Evolutionary conservation across 2,888 invertebrate species (phyloP), one percentile per base, ranked within the genome.

Genomic region (Holacanthella duospinosa): DNA sequence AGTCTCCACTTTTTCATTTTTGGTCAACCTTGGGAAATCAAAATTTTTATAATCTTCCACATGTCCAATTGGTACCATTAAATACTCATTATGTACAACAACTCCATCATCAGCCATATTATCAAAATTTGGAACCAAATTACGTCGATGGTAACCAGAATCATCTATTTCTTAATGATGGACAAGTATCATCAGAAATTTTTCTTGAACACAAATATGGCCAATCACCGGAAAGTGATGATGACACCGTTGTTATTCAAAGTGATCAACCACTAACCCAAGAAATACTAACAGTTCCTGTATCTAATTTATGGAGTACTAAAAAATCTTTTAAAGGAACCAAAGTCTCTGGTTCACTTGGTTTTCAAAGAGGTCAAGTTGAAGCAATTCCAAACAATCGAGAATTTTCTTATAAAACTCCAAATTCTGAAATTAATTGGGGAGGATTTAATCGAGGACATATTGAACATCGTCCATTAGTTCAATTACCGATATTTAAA

Each of bases 291-390:
- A 9, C 48, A 4, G n/a, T 21, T 21, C 6, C 6, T 9, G 48
- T 48, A 9, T 48, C 48, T n/a, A 48, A 21, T 4, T 21, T 48
- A 9, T 48, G 48, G 48, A 4, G 4, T 4, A 48, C 48, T 9
- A 48, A 9, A 21, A 48, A 48, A 4, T 36, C 36, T 12, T 36
- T 36, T 16, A 36, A 16, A 36, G 36, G 16, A n/a, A n/a, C n/a
- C n/a, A 36, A 36, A 36, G 36, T 36, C 16, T 6, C 36, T 6
- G 16, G 36, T 36, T 16, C 6, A 21, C 61, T 61, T n/a, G 68
- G 67, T 43, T 71, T 71, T 57, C 68, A 70, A 28, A 57, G 71
- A 60, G 71, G 71, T 19, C 69, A 71, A 25, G 65, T 71, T 2
- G 71, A 71, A 59, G 65, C 68, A 0, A 59, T 59, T 16, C 68